Evolutionary conservation across 2,888 invertebrate genomes (phyloP).

Genomic region (Trachelus troglodyta): DNA sequence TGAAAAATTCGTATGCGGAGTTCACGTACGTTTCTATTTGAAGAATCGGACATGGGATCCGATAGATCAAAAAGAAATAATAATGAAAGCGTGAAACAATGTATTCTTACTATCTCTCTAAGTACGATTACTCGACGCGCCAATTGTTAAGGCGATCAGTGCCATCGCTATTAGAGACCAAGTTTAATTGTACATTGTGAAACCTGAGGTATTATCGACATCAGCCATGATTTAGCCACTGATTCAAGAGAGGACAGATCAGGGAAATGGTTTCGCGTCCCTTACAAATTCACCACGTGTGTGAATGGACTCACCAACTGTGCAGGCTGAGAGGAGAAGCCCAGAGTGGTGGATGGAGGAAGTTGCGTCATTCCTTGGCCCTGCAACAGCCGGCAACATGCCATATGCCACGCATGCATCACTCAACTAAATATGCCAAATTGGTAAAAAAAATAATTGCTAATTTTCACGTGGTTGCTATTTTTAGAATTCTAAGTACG

Average conservation of each 20-base stretch:
- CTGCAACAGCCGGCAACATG: constrained; percentile 66
- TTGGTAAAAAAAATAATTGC: constrained; percentile 26
- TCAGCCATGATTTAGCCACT: not conserved
- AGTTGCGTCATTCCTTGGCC: constrained; percentile 67
- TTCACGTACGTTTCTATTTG: not conserved
- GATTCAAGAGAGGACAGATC: not conserved
- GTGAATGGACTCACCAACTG: constrained; percentile 57
- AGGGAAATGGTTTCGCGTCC: not conserved
- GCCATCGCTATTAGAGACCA: not conserved
- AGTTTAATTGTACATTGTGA: not conserved
- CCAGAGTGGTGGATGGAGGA: constrained; percentile 57
- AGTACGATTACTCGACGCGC: not conserved
- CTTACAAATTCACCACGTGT: not conserved
- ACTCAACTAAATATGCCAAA: constrained; percentile 57
- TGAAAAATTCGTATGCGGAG: not conserved
- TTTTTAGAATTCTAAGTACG: not conserved
- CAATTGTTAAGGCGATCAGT: too few species aligned
- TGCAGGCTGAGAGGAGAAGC: constrained; percentile 55
- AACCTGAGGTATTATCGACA: not conserved
- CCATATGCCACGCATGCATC: constrained; percentile 62
- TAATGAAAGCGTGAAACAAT: not conserved
- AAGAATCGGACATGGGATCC: not conserved
- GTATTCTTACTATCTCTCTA: not conserved
- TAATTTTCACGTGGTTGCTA: not conserved
- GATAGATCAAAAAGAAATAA: not conserved